These are phyloP conservation scores for Tetrao urogallus DNA, from an alignment of 2,113 vertebrate genomes.

Conservation along the genomic window DNA sequence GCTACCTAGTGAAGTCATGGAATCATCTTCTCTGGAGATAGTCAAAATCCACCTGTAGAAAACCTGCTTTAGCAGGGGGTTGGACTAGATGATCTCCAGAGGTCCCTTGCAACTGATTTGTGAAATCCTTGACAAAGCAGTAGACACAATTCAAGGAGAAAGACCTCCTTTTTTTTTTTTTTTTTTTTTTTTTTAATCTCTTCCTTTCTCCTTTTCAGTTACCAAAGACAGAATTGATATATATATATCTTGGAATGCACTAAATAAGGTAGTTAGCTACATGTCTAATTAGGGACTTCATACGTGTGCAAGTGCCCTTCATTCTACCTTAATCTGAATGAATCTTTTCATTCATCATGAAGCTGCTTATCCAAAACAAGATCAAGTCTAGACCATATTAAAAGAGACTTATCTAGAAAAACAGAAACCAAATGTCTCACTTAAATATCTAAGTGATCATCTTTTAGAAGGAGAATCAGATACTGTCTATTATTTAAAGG, in stretches of 20 bases:
- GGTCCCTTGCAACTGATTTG: background rate
- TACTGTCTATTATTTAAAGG: background rate
- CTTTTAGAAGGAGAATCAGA: background rate
- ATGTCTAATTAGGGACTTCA: background rate
- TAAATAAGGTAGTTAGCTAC: background rate
- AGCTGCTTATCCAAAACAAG: background rate
- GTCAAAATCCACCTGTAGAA: background rate
- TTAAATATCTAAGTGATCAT: background rate
- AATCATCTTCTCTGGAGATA: background rate
- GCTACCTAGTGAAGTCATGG: background rate
- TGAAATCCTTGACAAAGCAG: background rate
- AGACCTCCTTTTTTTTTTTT: fast-evolving
- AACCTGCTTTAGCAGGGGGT: background rate
- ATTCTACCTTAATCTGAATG: background rate
- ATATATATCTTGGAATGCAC: background rate
- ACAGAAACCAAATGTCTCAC: background rate
- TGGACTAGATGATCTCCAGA: background rate
- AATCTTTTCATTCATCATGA: background rate
- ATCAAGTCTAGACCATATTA: background rate
- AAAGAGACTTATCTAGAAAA: background rate
- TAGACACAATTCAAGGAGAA: background rate
- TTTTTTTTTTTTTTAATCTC: fast-evolving
- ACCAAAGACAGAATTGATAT: background rate
- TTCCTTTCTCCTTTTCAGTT: background rate
- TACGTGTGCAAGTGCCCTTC: background rate